Base-by-base conservation (phyloP, 2,797 vertebrate species). In the Propithecus deckenii region DNA sequence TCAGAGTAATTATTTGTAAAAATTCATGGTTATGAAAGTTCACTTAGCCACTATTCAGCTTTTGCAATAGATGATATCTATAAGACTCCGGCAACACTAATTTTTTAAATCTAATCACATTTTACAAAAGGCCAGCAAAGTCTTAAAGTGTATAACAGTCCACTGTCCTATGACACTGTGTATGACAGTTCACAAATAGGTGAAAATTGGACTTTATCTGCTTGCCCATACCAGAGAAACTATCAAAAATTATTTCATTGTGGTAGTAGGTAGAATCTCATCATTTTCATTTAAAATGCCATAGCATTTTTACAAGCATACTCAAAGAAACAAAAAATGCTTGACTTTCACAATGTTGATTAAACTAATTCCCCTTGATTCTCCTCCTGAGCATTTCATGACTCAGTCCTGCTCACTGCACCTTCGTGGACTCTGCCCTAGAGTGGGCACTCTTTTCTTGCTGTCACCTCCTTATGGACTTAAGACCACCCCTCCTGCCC, bases 241-340 rank as follows among this genome's bases (percentile, higher is more conserved):
- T 74, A 61, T 48, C 23, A 85, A 87, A 92, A 74, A 22, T 43
- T 43, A 94, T 52, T 81, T 72, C 32, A n/a, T 63, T 52, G 23
- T 65, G 35, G 13, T 71, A 48, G 1, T 35, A 87, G 18, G 46
- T 30, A 75, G 28, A 87, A 55, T 35, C 50, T 38, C 46, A 28
- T 87, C n/a, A 48, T 76, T 95, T 92, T 96, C 41, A 92, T 59
- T 95, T 90, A 85, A 84, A 85, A 85, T 61, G 35, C 5, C 48
- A 14, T 46, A 83, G 74, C 22, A 83, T 52, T 74, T 86, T 91
- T 75, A 38, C 72, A 89, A 7, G 28, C 61, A 25, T 4, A 57
- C 11, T 22, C 2, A 17, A 80, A 61, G 22, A 75, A 85, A 83
- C 74, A 83, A 43, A 50, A 79, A 78, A 78, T 2, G 48, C 17